A percentile compares a stretch with the other conserved stretches of the same genome.
phyloP scores from a whole-genome alignment of 2,888 invertebrate genomes.

The Aphodius sticticus region DNA sequence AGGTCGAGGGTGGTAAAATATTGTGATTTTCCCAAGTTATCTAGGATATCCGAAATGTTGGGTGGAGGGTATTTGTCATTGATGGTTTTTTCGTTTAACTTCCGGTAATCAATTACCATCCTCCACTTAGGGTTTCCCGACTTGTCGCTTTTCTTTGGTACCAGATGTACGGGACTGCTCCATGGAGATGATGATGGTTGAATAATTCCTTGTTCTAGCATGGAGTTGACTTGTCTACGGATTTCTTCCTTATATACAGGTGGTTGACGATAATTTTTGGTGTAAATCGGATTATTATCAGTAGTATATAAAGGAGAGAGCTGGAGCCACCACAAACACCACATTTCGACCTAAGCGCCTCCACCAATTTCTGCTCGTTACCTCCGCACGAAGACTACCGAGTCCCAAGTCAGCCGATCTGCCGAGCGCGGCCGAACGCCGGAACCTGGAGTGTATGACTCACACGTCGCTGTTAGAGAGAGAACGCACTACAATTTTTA shows the following conservation, averaged over 20 bases:
- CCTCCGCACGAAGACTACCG: no score
- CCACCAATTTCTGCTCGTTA: no score
- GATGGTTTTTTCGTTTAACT: constrained; percentile 49
- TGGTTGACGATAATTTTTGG: constrained; percentile 53
- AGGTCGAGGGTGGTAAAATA: constrained; percentile 55
- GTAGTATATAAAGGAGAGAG: constrained; percentile 40
- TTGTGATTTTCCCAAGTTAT: constrained; percentile 52
- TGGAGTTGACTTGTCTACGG: constrained; percentile 47
- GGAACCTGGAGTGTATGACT: no score
- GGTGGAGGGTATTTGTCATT: constrained; percentile 53
- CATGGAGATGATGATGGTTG: constrained; percentile 37
- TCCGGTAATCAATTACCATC: constrained; percentile 46
- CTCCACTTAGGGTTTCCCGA: constrained; percentile 48
- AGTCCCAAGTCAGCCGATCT: no score
- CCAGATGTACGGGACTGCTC: constrained; percentile 47
- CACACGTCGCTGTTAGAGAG: no score
- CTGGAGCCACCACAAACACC: no score
- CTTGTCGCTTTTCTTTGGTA: constrained; percentile 51
- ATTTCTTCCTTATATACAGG: constrained; percentile 51
- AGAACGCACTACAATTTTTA: no score
- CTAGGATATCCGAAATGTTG: constrained; percentile 53
- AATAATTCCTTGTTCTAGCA: constrained; percentile 42
- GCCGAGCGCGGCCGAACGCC: no score
- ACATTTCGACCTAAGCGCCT: no score
- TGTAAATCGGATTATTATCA: constrained; percentile 46